Base-by-base conservation (phyloP, 2,113 vertebrate genomes). In the Thunnus thynnus region DNA sequence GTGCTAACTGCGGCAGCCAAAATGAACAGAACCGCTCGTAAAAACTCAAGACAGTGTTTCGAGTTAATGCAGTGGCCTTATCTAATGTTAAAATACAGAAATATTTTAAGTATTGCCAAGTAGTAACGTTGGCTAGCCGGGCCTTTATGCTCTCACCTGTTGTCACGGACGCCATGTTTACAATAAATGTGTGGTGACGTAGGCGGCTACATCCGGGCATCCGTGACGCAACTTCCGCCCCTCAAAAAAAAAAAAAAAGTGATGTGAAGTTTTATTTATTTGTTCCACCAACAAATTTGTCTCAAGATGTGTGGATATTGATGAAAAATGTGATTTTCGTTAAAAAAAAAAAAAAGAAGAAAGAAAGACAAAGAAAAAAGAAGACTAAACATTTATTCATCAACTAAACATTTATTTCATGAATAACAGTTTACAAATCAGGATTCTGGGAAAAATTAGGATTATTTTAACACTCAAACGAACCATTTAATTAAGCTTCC, bases 81-180 rank as follows among this genome's bases (percentile, higher is more conserved):
- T 41, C 11, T 13, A 12, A 3, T 1, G n/a, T 5, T 8, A 5
- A 41, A 20, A 16, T 1, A 1, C 0, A 0, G 0, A 67, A 1
- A 46, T 25, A 16, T 16, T 55, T 46, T 0, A 11, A 70, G 14
- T 13, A 1, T 3, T 25, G 13, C 5, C 1, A 1, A 51, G 3
- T 3, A n/a, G 9, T 41, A 30, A 18, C 17, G 25, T 25, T 9
- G 1, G 50, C 3, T 52, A 16, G 13, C 76, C 75, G 76, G 85
- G 87, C 88, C 86, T 83, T 82, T 74, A 1, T 65, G 86, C 54
- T 84, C 93, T 95, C 84, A 96, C 95, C 95, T 94, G 94, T 94
- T 91, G 94, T 95, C 67, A 95, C 94, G 18, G 95, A 94, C 94
- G 95, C 95, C 95, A 96, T 96, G 88, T 94, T 95, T 85, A 56